phyloP scores from a whole-genome alignment of 2,113 vertebrate species.

The Agapornis roseicollis region DNA sequence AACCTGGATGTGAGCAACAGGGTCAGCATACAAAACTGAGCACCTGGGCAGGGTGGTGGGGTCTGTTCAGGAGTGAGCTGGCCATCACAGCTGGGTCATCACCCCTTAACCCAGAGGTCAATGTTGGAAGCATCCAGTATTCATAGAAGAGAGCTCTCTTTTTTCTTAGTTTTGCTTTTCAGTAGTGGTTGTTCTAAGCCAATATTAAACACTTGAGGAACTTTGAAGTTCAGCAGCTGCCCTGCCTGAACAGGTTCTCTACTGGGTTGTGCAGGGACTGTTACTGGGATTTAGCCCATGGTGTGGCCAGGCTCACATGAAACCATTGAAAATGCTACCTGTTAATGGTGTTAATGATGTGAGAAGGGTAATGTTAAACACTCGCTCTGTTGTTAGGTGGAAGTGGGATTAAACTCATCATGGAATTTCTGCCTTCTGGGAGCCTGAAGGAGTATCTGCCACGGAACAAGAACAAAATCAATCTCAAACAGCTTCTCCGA shows the following conservation, averaged over 20 bases:
- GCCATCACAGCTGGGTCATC: background rate
- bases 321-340: accelerated
- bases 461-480: conserved; percentile 84
- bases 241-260: background rate
- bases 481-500: conserved; percentile 83
- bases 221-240: background rate
- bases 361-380: background rate
- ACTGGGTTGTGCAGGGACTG: background rate
- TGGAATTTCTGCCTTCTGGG: conserved; percentile 96
- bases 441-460: conserved; percentile 97
- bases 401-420: conserved; percentile 92
- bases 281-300: accelerated
- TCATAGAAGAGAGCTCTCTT: background rate
- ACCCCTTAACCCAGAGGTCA: background rate
- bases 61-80: background rate
- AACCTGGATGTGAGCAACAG: background rate
- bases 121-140: accelerated
- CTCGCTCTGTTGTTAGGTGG: conserved; percentile 75
- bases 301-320: accelerated
- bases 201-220: background rate
- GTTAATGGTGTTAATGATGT: accelerated
- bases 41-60: background rate
- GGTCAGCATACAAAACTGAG: background rate
- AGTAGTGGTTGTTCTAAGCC: background rate
- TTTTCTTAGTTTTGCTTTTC: background rate